Conservation (phyloP, 2,797 vertebrate species). For the Gallinago solitaria region DNA sequence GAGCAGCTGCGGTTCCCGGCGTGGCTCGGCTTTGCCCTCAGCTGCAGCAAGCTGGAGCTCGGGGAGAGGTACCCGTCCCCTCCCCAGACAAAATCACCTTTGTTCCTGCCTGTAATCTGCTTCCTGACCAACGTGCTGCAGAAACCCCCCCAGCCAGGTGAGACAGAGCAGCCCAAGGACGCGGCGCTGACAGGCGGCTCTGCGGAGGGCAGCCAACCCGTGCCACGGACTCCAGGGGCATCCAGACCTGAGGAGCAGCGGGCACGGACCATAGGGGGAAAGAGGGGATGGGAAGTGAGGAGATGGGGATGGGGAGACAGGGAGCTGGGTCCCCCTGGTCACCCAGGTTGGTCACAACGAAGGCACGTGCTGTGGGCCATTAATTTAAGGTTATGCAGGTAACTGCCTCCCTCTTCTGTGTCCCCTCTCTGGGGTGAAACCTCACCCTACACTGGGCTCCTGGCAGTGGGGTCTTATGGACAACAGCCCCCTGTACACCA, state of each 20-base stretch:
- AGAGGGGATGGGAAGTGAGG: not conserved
- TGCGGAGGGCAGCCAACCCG: not conserved
- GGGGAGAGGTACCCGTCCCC: not conserved
- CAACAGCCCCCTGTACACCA: fast-evolving
- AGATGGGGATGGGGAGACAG: not conserved
- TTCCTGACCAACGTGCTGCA: conserved; percentile 21
- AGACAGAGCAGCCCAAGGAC: conserved; percentile 78
- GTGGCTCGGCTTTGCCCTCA: not conserved
- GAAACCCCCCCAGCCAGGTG: conserved; percentile 41
- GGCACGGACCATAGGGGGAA: fast-evolving
- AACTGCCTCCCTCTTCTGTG: not conserved
- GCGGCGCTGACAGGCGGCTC: conserved; percentile 60
- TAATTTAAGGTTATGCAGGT: not conserved
- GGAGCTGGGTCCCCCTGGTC: not conserved
- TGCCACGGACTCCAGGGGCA: not conserved
- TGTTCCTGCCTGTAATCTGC: conserved; percentile 42
- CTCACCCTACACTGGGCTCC: not conserved
- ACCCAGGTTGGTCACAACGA: not conserved
- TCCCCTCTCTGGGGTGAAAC: not conserved
- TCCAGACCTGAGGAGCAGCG: not conserved
- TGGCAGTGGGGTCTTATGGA: fast-evolving
- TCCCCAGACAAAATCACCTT: conserved; percentile 60
- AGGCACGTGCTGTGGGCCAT: fast-evolving
- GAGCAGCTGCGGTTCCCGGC: not conserved
- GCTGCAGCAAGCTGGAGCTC: not conserved